phyloP scores from a whole-genome alignment of 2,113 vertebrate species.

The Noctilio leporinus region DNA sequence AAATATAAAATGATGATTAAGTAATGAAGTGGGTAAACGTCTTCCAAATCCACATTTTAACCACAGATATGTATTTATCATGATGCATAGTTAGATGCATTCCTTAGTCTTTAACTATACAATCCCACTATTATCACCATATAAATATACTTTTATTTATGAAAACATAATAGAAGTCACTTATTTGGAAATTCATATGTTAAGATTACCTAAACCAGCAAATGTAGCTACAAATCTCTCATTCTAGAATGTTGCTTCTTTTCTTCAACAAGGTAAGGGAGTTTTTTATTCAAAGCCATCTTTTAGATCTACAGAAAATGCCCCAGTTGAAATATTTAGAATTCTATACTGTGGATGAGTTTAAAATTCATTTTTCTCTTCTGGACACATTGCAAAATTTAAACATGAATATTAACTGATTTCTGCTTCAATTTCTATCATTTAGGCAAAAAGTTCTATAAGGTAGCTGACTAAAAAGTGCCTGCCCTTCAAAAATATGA shows the following conservation, averaged over 20 bases:
- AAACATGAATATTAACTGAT: not conserved
- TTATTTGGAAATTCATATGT: not conserved
- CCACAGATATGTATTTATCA: not conserved
- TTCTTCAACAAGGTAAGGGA: not conserved
- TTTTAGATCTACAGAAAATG: not conserved
- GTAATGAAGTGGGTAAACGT: not conserved
- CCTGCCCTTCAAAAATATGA: not conserved
- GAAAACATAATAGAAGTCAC: not conserved
- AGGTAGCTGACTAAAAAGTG: not conserved
- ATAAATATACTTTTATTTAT: not conserved
- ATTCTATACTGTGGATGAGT: not conserved
- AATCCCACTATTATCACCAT: no score
- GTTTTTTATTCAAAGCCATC: not conserved
- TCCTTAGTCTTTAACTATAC: not conserved
- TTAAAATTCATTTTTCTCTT: constrained; percentile 26
- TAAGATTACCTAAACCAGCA: not conserved
- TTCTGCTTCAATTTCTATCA: not conserved
- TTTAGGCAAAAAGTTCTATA: not conserved
- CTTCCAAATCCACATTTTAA: not conserved
- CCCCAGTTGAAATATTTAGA: not conserved
- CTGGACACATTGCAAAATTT: not conserved
- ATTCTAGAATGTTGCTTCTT: not conserved
- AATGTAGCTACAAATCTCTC: not conserved
- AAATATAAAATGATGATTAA: not conserved
- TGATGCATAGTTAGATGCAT: not conserved